These are phyloP conservation scores for Drosophila putrida DNA, from an alignment of 2,888 invertebrate genomes.

Conservation along the genomic window DNA sequence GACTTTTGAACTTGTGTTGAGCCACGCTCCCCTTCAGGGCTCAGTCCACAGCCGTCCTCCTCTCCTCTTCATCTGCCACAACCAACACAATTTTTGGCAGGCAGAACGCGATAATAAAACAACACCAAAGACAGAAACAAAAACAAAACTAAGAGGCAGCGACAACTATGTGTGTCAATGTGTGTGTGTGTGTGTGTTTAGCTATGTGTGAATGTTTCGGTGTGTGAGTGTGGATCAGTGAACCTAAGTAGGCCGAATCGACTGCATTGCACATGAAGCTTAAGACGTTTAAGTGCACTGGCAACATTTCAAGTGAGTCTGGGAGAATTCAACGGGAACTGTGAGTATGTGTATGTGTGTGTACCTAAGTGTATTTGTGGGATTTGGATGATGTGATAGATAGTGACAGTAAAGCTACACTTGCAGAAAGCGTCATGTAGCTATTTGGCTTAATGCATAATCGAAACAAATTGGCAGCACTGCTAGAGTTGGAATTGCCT, in stretches of 20 bases:
- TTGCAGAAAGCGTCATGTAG: slow-evolving; percentile 3
- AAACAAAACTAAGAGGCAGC: not conserved
- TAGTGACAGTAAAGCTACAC: slow-evolving; percentile 17
- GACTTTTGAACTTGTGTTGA: slow-evolving; percentile 24
- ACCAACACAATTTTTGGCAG: slow-evolving; percentile 41
- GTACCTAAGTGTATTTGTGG: slow-evolving; percentile 12
- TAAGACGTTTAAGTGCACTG: slow-evolving; percentile 46
- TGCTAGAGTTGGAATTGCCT: not conserved
- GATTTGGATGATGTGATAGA: slow-evolving; percentile 37
- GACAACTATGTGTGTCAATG: not conserved
- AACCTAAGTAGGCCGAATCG: slow-evolving; percentile 47
- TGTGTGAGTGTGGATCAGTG: slow-evolving; percentile 14
- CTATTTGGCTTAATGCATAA: not conserved
- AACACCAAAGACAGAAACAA: slow-evolving; percentile 12
- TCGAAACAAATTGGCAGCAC: not conserved
- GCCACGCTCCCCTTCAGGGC: not conserved
- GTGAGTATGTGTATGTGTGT: not conserved
- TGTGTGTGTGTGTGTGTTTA: not conserved
- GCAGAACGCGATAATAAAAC: slow-evolving; percentile 45
- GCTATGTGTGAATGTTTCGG: slow-evolving; percentile 8
- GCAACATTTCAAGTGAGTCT: slow-evolving; percentile 41
- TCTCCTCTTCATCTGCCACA: not conserved
- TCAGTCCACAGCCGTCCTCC: not conserved
- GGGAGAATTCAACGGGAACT: slow-evolving; percentile 12
- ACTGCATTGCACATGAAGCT: slow-evolving; percentile 44